Percentiles rank a stretch among this genome's conserved stretches.
Evolutionary conservation across 2,113 vertebrate species (phyloP).

Genomic region (Pollimyrus isidori): DNA sequence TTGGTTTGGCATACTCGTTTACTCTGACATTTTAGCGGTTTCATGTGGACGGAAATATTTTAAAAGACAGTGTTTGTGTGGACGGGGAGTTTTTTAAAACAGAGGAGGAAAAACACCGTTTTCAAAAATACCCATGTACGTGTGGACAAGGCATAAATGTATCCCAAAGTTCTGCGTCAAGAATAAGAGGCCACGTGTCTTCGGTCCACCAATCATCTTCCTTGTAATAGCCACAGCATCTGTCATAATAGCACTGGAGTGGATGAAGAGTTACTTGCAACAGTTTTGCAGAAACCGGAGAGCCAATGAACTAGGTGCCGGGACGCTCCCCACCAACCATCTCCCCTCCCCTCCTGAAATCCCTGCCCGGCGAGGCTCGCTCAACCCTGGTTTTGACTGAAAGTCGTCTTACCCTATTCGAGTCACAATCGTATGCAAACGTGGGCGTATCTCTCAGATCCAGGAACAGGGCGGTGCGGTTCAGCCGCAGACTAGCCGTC

Average conservation of each 20-base stretch:
- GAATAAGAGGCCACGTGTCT: background rate
- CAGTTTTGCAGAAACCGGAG: background rate
- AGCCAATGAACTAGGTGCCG: background rate
- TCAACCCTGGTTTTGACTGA: background rate
- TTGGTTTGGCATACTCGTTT: no score
- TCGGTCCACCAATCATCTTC: background rate
- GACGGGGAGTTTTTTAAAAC: no score
- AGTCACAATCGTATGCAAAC: background rate
- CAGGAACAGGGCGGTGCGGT: background rate
- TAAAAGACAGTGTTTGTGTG: no score
- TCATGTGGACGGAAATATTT: no score
- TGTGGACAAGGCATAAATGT: background rate
- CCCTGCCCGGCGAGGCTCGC: background rate
- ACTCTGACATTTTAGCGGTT: no score
- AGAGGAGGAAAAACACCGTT: no score
- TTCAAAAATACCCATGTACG: no score
- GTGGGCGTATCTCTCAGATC: background rate
- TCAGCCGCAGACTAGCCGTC: background rate
- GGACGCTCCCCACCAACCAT: background rate
- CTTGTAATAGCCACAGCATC: background rate
- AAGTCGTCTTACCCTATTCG: background rate
- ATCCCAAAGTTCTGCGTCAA: background rate
- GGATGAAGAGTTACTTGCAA: background rate
- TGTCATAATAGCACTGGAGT: background rate
- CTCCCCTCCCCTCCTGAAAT: background rate